Conservation (phyloP, 1,140 invertebrate genomes). For the Lamellibrachia luymesi region DNA sequence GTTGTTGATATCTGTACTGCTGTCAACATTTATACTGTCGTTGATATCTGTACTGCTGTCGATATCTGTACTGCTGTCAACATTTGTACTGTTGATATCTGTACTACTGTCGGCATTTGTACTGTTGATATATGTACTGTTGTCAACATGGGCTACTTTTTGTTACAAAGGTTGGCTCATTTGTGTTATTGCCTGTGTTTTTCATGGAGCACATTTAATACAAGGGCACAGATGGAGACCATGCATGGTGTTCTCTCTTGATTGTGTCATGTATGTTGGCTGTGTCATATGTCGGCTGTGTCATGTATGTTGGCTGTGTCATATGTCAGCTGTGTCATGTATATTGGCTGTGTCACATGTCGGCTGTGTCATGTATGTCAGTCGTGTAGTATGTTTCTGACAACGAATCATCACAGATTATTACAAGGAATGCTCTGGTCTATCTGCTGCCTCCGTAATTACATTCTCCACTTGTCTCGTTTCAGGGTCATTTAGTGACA, state of each 20-base stretch:
- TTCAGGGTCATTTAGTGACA: background rate
- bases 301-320: background rate
- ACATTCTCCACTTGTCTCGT: background rate
- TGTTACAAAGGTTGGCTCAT: background rate
- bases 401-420: background rate
- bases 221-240: background rate
- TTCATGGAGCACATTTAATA: background rate
- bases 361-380: background rate
- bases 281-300: background rate
- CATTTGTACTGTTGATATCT: background rate
- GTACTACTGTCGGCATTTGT: background rate
- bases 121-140: background rate
- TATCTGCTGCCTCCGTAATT: background rate
- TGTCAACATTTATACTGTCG: background rate
- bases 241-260: background rate
- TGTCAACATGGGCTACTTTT: background rate
- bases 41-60: background rate
- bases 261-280: background rate
- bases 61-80: background rate
- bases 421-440: background rate
- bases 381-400: background rate
- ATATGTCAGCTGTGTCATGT: background rate
- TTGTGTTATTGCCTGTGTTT: background rate
- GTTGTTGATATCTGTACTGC: background rate
- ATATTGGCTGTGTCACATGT: background rate